These are phyloP conservation scores for Sinocyclocheilus grahami DNA, from an alignment of 2,113 vertebrate genomes.

Conservation along the genomic window DNA sequence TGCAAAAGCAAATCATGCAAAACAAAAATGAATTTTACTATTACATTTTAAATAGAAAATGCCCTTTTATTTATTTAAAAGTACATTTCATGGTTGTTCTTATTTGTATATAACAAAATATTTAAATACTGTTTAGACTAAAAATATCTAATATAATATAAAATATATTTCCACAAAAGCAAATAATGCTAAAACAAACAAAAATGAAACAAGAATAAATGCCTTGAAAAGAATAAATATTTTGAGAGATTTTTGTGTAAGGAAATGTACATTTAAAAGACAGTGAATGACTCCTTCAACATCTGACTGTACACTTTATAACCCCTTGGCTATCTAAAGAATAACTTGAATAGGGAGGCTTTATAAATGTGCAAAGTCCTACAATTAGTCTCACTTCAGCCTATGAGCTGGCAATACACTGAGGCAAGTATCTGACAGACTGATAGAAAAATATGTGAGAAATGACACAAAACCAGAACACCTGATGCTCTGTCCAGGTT, in stretches of 20 bases:
- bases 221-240: background rate
- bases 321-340: background rate
- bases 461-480: too few species aligned
- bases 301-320: background rate
- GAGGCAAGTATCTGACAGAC: background rate
- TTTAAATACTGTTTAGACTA: too few species aligned
- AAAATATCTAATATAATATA: too few species aligned
- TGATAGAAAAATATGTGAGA: background rate
- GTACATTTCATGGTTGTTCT: too few species aligned
- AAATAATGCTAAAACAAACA: background rate
- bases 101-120: too few species aligned
- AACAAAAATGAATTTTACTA: too few species aligned
- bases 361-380: background rate
- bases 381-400: background rate
- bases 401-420: background rate
- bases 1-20: too few species aligned
- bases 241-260: background rate
- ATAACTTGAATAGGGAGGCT: background rate
- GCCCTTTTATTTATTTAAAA: too few species aligned
- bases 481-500: too few species aligned
- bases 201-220: background rate
- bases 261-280: background rate
- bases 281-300: background rate
- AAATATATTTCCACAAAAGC: background rate
- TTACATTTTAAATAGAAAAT: too few species aligned